Evolutionary conservation across 2,113 vertebrate species (phyloP).

Genomic region (Brienomyrus brachyistius): DNA sequence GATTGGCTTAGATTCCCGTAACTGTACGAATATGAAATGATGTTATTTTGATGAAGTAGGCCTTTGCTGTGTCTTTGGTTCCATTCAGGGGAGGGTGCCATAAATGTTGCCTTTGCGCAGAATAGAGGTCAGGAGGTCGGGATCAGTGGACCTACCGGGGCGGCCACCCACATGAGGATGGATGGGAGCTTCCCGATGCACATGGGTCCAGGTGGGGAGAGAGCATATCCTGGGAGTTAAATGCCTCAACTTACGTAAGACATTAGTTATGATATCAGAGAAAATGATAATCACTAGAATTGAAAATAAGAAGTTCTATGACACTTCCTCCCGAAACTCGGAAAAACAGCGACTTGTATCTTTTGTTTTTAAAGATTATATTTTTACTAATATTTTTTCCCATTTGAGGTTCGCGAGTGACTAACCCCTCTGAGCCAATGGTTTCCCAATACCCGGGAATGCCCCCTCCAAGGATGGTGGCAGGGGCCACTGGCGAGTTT

Average conservation of each 20-base stretch:
- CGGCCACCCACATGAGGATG: conserved; percentile 73
- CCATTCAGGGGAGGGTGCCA: conserved; percentile 85
- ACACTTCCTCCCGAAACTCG: neutral
- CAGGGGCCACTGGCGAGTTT: neutral
- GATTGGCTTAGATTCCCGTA: neutral
- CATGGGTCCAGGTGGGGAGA: conserved; percentile 71
- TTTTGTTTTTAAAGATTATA: neutral
- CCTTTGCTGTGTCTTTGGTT: neutral
- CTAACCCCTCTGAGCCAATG: neutral
- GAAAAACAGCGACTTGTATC: neutral
- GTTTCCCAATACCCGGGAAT: neutral
- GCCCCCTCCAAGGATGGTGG: neutral
- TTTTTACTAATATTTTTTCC: conserved; percentile 38
- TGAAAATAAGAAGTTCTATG: neutral
- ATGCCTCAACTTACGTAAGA: neutral
- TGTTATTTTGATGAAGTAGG: neutral
- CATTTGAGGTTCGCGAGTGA: conserved; percentile 34
- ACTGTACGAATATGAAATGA: neutral
- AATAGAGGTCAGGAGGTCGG: conserved; percentile 83
- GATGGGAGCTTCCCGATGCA: conserved; percentile 77
- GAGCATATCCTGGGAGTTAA: neutral
- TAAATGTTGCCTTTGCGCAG: conserved; percentile 82
- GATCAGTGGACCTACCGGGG: conserved; percentile 85
- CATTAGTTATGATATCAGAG: neutral
- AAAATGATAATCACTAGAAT: neutral